A percentile compares a stretch with the other conserved stretches of the same genome.
phyloP scores from a whole-genome alignment of 2,797 vertebrate species.

The Chromis chromis region DNA sequence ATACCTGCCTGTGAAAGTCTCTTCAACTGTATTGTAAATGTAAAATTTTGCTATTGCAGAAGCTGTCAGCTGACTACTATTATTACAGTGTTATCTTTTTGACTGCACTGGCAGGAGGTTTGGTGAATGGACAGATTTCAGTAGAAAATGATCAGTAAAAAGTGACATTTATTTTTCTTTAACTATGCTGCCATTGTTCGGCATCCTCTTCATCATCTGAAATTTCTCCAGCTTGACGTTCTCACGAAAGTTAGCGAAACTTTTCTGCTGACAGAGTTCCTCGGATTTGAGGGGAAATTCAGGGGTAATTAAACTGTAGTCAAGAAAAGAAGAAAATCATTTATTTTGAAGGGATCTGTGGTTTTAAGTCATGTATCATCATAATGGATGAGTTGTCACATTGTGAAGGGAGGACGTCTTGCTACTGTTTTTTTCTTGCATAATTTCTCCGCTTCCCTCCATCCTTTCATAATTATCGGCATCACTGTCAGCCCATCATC shows the following conservation, averaged over 20 bases:
- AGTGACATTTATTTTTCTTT: neutral
- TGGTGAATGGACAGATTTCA: no score
- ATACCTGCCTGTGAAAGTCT: no score
- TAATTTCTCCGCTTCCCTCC: neutral
- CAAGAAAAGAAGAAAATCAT: neutral
- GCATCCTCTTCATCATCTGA: neutral
- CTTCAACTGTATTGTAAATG: no score
- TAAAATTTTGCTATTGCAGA: no score
- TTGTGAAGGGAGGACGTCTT: neutral
- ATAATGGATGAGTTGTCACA: neutral
- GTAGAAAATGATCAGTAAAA: no score
- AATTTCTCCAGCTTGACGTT: slow-evolving; percentile 11
- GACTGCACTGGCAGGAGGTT: neutral
- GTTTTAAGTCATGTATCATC: slow-evolving; percentile 1
- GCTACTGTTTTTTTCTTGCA: neutral
- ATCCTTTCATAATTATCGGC: neutral
- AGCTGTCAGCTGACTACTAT: no score
- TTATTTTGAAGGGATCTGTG: neutral
- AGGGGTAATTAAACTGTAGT: slow-evolving; percentile 6
- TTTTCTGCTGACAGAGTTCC: slow-evolving; percentile 6
- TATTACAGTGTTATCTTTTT: neutral
- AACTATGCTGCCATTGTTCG: neutral
- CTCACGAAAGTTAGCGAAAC: neutral
- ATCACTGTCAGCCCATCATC: neutral
- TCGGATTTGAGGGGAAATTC: neutral